Evolutionary conservation across 2,888 invertebrate species (phyloP).

Genomic region (Lasioglossum leucozonium): DNA sequence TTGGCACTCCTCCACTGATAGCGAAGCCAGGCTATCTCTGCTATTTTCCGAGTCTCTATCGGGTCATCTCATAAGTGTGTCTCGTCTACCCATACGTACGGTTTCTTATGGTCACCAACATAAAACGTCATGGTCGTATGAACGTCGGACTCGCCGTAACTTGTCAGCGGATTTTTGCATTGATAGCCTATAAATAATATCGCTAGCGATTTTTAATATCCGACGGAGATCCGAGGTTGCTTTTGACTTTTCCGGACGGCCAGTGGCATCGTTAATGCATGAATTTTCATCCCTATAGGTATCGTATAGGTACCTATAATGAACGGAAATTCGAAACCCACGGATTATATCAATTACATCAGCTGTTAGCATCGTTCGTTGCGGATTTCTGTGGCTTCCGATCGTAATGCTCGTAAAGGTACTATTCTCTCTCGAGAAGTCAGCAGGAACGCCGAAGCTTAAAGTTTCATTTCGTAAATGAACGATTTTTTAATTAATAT

Average conservation of each 20-base stretch:
- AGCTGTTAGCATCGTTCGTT: neutral
- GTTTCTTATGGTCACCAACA: neutral
- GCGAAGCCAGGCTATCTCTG: neutral
- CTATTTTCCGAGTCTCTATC: neutral
- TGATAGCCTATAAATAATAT: too few relatives aligned
- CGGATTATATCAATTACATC: neutral
- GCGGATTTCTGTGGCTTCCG: neutral
- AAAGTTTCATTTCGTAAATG: neutral
- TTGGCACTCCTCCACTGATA: slow-evolving; percentile 42
- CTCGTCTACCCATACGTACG: neutral
- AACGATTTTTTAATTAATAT: neutral
- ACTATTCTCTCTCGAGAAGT: neutral
- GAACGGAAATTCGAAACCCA: neutral
- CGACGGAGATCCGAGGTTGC: neutral
- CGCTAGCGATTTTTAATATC: neutral
- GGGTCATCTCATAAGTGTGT: neutral
- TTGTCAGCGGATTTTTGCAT: too few relatives aligned
- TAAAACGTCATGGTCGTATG: neutral
- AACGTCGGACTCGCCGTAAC: neutral
- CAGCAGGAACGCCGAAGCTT: neutral
- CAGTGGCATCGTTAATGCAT: neutral
- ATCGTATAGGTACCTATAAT: neutral
- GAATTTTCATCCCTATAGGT: neutral
- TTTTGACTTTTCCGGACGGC: neutral
- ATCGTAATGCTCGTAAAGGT: neutral